Conservation (phyloP, 2,113 vertebrate genomes). For the Rhinolophus sinicus region DNA sequence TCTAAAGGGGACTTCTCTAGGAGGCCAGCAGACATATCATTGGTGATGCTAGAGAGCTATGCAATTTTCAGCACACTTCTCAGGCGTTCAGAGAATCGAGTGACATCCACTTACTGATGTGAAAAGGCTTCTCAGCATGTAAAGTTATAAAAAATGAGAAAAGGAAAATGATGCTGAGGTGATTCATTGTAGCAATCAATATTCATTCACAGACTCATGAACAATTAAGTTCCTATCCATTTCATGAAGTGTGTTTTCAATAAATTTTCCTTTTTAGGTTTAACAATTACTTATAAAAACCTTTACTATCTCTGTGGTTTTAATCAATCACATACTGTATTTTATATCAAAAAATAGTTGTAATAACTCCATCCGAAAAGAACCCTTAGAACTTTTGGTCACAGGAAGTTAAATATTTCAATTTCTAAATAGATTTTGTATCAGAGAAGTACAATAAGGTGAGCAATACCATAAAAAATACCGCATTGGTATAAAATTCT, state of each 20-base stretch:
- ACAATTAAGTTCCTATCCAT: not conserved
- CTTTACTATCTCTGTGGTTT: not conserved
- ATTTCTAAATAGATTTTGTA: slow-evolving; percentile 31
- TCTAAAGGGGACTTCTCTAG: not conserved
- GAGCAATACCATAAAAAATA: not conserved
- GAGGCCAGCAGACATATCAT: not conserved
- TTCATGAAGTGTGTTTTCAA: not conserved
- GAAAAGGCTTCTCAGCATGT: not conserved
- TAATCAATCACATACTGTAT: not conserved
- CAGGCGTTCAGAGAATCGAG: not conserved
- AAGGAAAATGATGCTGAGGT: not conserved
- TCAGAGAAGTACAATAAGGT: not conserved
- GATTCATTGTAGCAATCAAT: not conserved
- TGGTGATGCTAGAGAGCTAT: not conserved
- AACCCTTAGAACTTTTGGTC: not conserved
- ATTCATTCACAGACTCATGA: not conserved
- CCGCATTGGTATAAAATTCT: not conserved
- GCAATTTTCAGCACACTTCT: not conserved
- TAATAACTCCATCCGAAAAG: not conserved
- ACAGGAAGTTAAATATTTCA: slow-evolving; percentile 15
- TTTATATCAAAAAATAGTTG: slow-evolving; percentile 15
- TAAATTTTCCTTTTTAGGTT: not conserved
- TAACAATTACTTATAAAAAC: not conserved
- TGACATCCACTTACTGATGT: not conserved
- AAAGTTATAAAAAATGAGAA: not conserved